Evolutionary conservation across 2,797 vertebrate genomes (phyloP).

Genomic region (Kryptopterus vitreolus): DNA sequence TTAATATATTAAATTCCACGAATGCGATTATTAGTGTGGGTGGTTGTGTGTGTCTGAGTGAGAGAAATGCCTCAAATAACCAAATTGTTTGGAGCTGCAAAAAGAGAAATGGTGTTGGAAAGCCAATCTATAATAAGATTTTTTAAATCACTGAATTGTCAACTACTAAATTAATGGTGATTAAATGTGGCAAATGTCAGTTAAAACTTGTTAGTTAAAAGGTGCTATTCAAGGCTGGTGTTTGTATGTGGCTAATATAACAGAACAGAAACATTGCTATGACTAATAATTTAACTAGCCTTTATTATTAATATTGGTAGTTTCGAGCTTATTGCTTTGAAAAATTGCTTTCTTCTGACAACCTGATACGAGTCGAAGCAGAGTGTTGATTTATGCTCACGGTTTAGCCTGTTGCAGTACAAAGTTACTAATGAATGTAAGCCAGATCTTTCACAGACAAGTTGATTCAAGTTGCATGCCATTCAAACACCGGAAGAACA

Average conservation of each 20-base stretch:
- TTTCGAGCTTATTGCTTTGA: slow-evolving; percentile 2
- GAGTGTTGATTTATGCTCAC: neutral
- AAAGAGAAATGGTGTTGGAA: neutral
- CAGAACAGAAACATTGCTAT: neutral
- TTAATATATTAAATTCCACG: too few species aligned
- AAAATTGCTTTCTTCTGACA: neutral
- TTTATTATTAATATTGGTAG: neutral
- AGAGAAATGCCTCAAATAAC: neutral
- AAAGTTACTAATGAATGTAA: slow-evolving; percentile 27
- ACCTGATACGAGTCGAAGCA: neutral
- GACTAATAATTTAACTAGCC: neutral
- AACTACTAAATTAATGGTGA: neutral
- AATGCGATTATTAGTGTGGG: too few species aligned
- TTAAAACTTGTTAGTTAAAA: neutral
- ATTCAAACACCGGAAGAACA: slow-evolving; percentile 21
- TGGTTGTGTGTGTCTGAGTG: too few species aligned
- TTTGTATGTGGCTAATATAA: neutral
- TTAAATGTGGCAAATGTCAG: neutral
- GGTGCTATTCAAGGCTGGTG: neutral
- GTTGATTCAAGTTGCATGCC: slow-evolving; percentile 40
- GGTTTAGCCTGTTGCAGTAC: neutral
- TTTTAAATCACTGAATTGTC: neutral
- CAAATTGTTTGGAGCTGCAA: neutral
- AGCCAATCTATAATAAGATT: neutral
- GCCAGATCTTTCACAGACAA: slow-evolving; percentile 25